These are phyloP conservation scores for Odontophorus gujanensis DNA, from an alignment of 2,113 vertebrate genomes.

Conservation along the genomic window DNA sequence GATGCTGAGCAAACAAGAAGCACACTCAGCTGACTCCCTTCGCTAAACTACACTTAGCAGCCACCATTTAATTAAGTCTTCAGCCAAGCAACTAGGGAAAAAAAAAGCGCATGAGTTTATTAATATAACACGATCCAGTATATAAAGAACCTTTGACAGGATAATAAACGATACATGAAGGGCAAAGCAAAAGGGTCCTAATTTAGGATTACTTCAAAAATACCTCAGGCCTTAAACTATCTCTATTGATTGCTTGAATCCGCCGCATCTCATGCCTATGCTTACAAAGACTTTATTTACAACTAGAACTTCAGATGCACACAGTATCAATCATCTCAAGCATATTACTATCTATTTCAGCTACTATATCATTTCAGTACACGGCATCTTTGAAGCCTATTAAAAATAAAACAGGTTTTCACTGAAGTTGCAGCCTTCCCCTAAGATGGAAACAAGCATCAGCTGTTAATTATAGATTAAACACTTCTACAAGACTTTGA, in stretches of 20 bases:
- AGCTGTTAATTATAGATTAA: constrained; percentile 55
- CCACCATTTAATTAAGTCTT: not conserved
- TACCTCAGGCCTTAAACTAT: not conserved
- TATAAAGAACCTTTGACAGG: not conserved
- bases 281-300: not conserved
- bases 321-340: not conserved
- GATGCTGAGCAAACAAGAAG: not conserved
- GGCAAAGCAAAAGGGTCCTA: not conserved
- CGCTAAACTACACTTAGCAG: not conserved
- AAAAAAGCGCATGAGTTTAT: not conserved
- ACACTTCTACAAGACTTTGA: constrained; percentile 5
- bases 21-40: not conserved
- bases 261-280: not conserved
- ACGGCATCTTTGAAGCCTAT: not conserved
- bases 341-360: too few relatives aligned
- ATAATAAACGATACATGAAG: not conserved
- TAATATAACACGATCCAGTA: not conserved
- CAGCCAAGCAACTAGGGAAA: not conserved
- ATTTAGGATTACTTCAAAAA: not conserved
- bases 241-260: not conserved
- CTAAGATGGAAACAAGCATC: not conserved
- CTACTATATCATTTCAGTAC: too few relatives aligned
- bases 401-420: not conserved
- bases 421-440: not conserved
- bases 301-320: not conserved